Evolutionary conservation across 2,797 vertebrate genomes (phyloP), one percentile per base, ranked within the genome.

Genomic region (Pseudochirops corinnae): DNA sequence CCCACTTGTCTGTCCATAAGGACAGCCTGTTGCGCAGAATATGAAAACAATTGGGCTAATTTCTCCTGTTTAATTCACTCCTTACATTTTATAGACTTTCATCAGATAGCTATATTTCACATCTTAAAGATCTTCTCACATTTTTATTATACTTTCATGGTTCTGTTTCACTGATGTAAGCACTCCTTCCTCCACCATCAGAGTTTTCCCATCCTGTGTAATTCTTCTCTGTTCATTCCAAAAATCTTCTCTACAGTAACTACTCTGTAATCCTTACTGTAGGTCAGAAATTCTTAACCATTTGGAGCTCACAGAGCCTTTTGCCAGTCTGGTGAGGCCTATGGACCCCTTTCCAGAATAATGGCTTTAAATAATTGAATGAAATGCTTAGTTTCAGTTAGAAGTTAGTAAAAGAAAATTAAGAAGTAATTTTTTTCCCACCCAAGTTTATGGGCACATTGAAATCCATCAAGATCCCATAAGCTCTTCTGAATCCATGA

Each of bases 51-150:
- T 26, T 10, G n/a, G 39, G 39, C 39, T 87, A 87, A 87, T 87
- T 46, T 87, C 39, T 87, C 39, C 74, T 50, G 39, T 50, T 87
- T 87, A 87, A 87, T 87, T 87, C 74, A 46, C 74, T 87, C 74
- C 39, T 87, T 50, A 50, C 74, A 87, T 87, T 87, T 87, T 87
- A 87, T 87, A 50, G 74, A 82, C 74, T 87, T 87, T 87, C 74
- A 87, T 50, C 39, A 50, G 74, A 87, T 50, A 87, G 39, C 39
- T 87, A 50, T 87, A 87, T 87, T 87, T 87, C 39, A 87, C 39
- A 46, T 26, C 74, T 87, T 87, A 87, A 87, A 87, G 74, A 87
- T 87, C 39, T 3, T 26, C 9, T 87, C 50, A 24, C 39, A 87
- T 87, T 87, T 50, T 87, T 87, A 87, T 87, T 50, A 46, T 46